A percentile compares a stretch with the other conserved stretches of the same genome.
Conservation (phyloP, 1,140 invertebrate genomes). For the Leptinotarsa undecemlineata region DNA sequence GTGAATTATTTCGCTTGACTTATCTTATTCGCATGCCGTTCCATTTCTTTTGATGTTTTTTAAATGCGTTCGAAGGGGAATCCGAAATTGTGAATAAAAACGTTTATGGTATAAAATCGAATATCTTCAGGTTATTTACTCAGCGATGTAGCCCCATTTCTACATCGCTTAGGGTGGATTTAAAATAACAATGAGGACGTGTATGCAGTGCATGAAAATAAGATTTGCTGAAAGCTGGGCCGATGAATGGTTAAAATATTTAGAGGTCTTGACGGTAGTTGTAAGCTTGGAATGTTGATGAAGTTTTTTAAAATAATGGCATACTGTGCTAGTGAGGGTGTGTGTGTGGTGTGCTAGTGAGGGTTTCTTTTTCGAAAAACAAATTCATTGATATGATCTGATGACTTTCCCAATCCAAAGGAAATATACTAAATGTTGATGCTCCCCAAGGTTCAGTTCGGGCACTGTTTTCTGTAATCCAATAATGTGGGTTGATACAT, state of each 20-base stretch:
- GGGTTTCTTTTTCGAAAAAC: too few species aligned
- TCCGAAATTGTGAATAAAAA: slow-evolving; percentile 36
- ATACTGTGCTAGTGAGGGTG: too few species aligned
- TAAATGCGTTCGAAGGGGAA: slow-evolving; percentile 33
- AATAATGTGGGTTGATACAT: too few species aligned
- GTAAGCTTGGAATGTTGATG: too few species aligned
- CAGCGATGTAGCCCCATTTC: slow-evolving; percentile 33
- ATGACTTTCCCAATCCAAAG: too few species aligned
- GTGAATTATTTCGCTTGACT: slow-evolving; percentile 19
- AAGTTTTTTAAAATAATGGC: too few species aligned
- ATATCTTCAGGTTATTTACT: slow-evolving; percentile 48
- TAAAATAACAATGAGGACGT: slow-evolving; percentile 40
- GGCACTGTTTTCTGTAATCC: too few species aligned
- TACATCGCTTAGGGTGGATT: slow-evolving; percentile 39
- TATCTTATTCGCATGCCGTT: slow-evolving; percentile 20
- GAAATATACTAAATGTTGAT: too few species aligned
- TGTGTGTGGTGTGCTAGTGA: too few species aligned
- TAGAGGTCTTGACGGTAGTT: too few species aligned
- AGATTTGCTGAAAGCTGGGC: background rate
- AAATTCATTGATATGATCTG: too few species aligned
- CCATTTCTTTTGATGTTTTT: slow-evolving; percentile 35
- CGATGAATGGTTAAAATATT: background rate
- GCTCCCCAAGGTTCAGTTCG: too few species aligned
- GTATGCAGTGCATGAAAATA: background rate
- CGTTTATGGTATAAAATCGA: slow-evolving; percentile 47